Evolutionary conservation across 2,888 invertebrate genomes (phyloP), one percentile per base, ranked within the genome.

Genomic region (Gymnocheta viridis): DNA sequence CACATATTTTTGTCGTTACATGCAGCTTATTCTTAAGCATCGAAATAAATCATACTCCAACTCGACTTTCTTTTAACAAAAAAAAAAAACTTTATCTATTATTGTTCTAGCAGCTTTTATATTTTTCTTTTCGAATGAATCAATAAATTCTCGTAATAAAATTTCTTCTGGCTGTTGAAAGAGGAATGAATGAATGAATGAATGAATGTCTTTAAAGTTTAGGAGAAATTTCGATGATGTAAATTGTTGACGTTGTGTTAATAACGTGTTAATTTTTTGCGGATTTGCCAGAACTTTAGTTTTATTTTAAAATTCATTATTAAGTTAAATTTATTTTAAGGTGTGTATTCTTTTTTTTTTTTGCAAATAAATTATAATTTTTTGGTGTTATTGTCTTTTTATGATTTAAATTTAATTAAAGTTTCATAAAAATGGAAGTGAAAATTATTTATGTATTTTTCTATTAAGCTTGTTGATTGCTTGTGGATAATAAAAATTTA

Each of bases 191-290:
- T n/a, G 6, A 32, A 32, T 6, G 3, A n/a, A n/a, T 41, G 10
- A n/a, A 19, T 17, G 22, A 2, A n/a, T 54, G 35, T 41, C 27
- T 38, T 51, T 60, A 35, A n/a, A 70, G 47, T 73, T 73, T 60
- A 19, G 58, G 80, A 67, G 67, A 81, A 74, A 81, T 81, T 74
- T 81, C 14, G 67, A 81, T 54, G 54, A 74, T 62, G 49, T 62
- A 74, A 74, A 32, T 54, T 62, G 32, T 44, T 44, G 58, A 19
- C 29, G n/a, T 62, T 51, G 32, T 47, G 17, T 24, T n/a, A 54
- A 62, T 24, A 64, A 12, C 47, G 35, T 70, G 17, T 29, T 58
- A 64, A n/a, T 38, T 27, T 29, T 51, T 38, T 24, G 12, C 29
- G 7, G 6, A 41, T 56, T 47, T 14, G 51, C 19, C 19, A 60